phyloP scores from a whole-genome alignment of 2,797 vertebrate species.

The Leontocebus nigricollis region DNA sequence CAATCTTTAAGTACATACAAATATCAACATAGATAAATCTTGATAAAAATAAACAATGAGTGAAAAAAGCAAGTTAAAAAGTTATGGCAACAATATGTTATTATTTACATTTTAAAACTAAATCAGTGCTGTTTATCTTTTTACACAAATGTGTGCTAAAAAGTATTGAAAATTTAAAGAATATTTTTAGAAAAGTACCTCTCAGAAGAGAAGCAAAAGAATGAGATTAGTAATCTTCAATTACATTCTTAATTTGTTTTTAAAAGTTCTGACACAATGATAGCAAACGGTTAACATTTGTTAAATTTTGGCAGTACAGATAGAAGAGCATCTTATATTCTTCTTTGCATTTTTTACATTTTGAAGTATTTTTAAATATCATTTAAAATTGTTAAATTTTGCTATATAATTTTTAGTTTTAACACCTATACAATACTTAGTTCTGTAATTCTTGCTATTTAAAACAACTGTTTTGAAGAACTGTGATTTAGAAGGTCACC shows the following conservation, averaged over 20 bases:
- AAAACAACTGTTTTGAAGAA: constrained; percentile 21
- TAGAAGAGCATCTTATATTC: background rate
- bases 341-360: background rate
- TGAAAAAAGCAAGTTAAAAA: constrained; percentile 15
- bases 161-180: constrained; percentile 11
- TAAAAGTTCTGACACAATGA: constrained; percentile 8
- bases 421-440: background rate
- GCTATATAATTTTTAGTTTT: background rate
- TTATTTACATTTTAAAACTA: constrained; percentile 31
- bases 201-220: background rate
- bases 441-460: background rate
- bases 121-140: constrained; percentile 7
- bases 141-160: background rate
- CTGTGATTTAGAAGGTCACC: background rate
- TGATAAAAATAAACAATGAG: background rate
- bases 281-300: background rate
- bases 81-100: background rate
- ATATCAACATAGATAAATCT: background rate
- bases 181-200: background rate
- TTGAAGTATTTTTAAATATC: constrained; percentile 19
- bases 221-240: background rate
- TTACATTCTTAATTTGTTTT: background rate
- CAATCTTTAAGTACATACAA: background rate
- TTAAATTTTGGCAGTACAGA: background rate
- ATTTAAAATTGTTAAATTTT: constrained; percentile 15